phyloP scores from a whole-genome alignment of 2,888 invertebrate species.

The Zygogramma bicolorata region DNA sequence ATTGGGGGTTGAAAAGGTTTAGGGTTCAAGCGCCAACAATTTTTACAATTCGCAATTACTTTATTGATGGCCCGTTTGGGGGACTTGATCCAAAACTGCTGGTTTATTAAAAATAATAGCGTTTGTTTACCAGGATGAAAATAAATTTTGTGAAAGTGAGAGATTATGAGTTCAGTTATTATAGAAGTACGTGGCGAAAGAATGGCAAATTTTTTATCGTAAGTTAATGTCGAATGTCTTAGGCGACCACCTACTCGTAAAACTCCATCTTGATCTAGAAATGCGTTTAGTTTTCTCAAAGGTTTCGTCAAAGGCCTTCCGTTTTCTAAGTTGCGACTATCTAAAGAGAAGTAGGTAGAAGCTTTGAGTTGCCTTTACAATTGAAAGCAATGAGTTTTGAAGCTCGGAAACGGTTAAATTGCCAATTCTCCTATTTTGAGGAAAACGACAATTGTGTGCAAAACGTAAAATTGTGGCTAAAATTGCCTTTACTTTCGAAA shows the following conservation, averaged over 20 bases:
- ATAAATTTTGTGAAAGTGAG: background rate
- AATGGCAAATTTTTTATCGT: background rate
- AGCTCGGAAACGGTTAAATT: no score
- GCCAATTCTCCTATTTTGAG: no score
- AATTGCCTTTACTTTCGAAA: no score
- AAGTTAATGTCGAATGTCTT: background rate
- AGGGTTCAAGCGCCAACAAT: background rate
- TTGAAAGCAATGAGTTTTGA: no score
- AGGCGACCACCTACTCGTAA: background rate
- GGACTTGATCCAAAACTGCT: background rate
- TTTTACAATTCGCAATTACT: background rate
- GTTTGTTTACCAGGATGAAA: background rate
- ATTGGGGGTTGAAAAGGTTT: background rate
- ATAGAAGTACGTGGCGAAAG: background rate
- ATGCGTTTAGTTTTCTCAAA: background rate
- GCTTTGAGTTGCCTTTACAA: no score
- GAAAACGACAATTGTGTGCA: no score
- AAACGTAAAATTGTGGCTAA: no score
- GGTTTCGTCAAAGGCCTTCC: no score
- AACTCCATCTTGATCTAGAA: background rate
- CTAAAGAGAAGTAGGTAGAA: no score
- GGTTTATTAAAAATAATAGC: background rate
- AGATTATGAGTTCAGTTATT: background rate
- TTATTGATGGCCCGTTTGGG: background rate
- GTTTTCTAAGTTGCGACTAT: no score